Base-by-base conservation (phyloP, 2,113 vertebrate species). In the Ammodytes dubius region DNA sequence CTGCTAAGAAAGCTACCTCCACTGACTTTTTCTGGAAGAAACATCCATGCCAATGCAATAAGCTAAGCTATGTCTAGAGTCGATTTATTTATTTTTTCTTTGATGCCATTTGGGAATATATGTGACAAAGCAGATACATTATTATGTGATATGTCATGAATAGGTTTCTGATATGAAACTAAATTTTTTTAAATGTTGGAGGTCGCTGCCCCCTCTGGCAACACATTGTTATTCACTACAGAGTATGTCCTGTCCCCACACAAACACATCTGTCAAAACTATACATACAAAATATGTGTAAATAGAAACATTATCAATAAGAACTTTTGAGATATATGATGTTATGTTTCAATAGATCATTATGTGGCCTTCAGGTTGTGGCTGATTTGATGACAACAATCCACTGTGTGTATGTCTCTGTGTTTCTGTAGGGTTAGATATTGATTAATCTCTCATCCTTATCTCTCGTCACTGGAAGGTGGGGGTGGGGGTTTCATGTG, bases 401-500 rank as follows among this genome's bases (percentile, higher is more conserved):
- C 19, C 57, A 49, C 58, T 81, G 43, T 79, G 71, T 83, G 66
- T 79, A 47, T 66, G 75, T 58, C 58, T 73, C 13, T 65, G 83
- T 85, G 74, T 84, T 89, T 91, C 82, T 83, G 90, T 89, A 83
- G 42, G 83, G 84, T 88, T 87, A 86, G 69, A 88, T 95, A 95
- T 95, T 95, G 94, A 95, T 95, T 93, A 68, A 92, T 93, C 82
- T 83, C 52, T 40, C n/a, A 53, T 84, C 77, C 94, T 95, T 95
- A 95, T 95, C 94, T 93, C 76, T 78, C 57, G 35, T 77, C 77
- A 27, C 15, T 47, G 65, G 85, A 79, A 58, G 77, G 77, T 70
- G 77, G 68, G 79, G 77, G 57, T 14, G 27, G 46, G 69, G 60
- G 87, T 78, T 94, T 95, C 91, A 95, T 92, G 93, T 82, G 92